Evolutionary conservation across 2,797 vertebrate genomes (phyloP), one percentile per base, ranked within the genome.

Genomic region (Lagocephalus sceleratus): DNA sequence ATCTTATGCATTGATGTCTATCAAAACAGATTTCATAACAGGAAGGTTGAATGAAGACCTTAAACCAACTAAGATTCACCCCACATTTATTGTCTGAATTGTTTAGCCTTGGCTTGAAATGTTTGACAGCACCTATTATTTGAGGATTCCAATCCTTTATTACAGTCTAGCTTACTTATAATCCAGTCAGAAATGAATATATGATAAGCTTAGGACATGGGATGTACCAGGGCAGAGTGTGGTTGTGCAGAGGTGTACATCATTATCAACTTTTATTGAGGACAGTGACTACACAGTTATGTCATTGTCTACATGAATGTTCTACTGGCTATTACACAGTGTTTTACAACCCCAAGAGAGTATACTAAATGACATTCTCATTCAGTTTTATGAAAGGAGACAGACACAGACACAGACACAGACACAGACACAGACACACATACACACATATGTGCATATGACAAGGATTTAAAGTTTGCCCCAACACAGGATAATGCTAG

Each of bases 181-280:
- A 86, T 85, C 79, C 85, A 77, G 68, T 76, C 78, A 76, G 79
- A 75, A 70, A 78, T 69, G 78, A 81, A 81, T 81, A 84, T 84
- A 79, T 69, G 72, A 78, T 58, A 67, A 65, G 61, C 51, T 86
- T 84, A 86, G 59, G 60, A 67, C 66, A 70, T 54, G 32, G 63
- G 60, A 63, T 64, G 60, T 75, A 76, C 38, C 43, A 3, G 44
- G 62, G 44, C n/a, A 48, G 67, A 67, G 57, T 51, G 48, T 50
- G 76, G 54, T 51, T 56, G 73, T 71, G 59, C 57, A 70, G 58
- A 71, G 71, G 64, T 77, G 65, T 73, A 71, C 8, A 42, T 72
- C 47, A 66, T 60, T 47, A 65, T 60, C 51, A 57, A 51, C 66
- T 74, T 74, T 73, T 75, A 66, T 76, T 66, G 71, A 56, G 44